phyloP scores from a whole-genome alignment of 2,113 vertebrate genomes.

The Scytalopus superciliaris region DNA sequence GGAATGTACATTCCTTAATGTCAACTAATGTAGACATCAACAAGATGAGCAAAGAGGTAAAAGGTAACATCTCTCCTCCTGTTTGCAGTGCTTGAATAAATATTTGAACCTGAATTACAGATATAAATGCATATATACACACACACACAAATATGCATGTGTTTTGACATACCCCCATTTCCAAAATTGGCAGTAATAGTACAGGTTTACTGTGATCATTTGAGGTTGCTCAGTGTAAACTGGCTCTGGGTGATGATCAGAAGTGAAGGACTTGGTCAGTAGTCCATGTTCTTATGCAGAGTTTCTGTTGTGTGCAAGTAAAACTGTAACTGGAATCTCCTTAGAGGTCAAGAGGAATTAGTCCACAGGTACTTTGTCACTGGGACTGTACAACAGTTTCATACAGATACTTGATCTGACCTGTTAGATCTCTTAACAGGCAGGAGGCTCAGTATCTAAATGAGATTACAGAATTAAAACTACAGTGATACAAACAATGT shows the following conservation, averaged over 20 bases:
- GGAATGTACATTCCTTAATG: constrained; percentile 66
- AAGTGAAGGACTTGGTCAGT: not conserved
- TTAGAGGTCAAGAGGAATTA: not conserved
- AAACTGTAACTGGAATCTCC: not conserved
- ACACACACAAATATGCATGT: not conserved
- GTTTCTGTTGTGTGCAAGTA: not conserved
- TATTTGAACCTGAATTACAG: not conserved
- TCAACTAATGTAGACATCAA: constrained; percentile 82
- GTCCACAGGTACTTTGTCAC: not conserved
- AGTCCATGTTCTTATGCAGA: not conserved
- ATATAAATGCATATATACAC: not conserved
- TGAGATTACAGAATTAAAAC: not conserved
- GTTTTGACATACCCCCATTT: not conserved
- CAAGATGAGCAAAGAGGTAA: constrained; percentile 85
- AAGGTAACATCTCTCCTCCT: constrained; percentile 75
- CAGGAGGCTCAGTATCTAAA: not conserved
- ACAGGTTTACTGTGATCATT: not conserved
- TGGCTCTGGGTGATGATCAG: not conserved
- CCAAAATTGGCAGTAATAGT: not conserved
- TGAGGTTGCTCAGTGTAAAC: not conserved
- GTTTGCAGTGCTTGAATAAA: not conserved
- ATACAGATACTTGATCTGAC: rapidly evolving
- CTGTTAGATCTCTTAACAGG: not conserved
- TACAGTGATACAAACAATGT: not conserved
- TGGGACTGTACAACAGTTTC: not conserved